Conservation (phyloP, 2,888 invertebrate genomes). For the Hypomecis atomaria region DNA sequence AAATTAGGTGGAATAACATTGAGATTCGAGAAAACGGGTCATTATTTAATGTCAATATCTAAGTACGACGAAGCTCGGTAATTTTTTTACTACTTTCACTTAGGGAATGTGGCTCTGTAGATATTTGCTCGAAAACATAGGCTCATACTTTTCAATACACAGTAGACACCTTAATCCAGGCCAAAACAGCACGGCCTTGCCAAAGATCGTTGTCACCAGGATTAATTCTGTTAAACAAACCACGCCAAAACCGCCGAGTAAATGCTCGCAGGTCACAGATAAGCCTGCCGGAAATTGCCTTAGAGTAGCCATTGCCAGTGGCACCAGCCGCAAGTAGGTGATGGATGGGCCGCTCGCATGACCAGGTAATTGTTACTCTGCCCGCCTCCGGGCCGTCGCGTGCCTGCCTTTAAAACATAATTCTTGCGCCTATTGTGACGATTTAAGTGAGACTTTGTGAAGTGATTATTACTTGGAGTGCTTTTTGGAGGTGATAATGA, state of each 20-base stretch:
- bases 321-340: conserved; percentile 71
- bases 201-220: conserved; percentile 60
- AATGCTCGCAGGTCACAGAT: conserved; percentile 72
- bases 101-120: no score
- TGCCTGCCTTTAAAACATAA: conserved; percentile 70
- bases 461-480: conserved; percentile 38
- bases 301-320: conserved; percentile 75
- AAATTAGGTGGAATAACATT: no score
- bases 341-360: conserved; percentile 81
- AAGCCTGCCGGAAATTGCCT: conserved; percentile 81
- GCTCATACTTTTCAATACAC: no score
- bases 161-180: conserved; percentile 1
- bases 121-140: no score
- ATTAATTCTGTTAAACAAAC: conserved; percentile 83
- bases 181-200: conserved; percentile 52
- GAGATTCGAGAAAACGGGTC: no score
- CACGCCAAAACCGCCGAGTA: conserved; percentile 57
- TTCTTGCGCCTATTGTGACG: conserved; percentile 63
- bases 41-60: no score
- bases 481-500: conserved; percentile 38
- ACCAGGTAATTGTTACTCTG: conserved; percentile 81
- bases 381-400: conserved; percentile 65
- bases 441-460: conserved; percentile 54
- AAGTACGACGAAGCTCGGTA: no score
- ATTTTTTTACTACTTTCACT: no score